phyloP scores from a whole-genome alignment of 2,797 vertebrate species.

The Manis javanica region DNA sequence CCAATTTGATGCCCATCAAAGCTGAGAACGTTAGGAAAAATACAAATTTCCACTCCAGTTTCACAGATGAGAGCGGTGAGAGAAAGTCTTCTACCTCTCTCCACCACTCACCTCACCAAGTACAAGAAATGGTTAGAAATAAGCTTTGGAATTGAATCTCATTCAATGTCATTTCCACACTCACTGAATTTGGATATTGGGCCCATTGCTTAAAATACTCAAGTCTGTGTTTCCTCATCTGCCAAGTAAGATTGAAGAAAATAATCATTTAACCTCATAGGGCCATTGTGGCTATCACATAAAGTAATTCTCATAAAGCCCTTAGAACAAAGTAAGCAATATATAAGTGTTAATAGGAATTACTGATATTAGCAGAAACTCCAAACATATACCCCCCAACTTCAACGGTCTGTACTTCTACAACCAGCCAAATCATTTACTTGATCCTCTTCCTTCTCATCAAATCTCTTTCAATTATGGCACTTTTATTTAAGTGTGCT shows the following conservation, averaged over 20 bases:
- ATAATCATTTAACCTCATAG: background rate
- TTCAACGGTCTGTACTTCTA: background rate
- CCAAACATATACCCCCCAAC: background rate
- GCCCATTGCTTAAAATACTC: background rate
- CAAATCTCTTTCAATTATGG: background rate
- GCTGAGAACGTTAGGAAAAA: background rate
- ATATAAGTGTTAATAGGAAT: background rate
- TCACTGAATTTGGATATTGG: background rate
- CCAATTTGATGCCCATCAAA: background rate
- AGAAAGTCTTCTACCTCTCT: rapidly evolving
- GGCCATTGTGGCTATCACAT: background rate
- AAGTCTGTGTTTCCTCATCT: background rate
- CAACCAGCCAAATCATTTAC: background rate
- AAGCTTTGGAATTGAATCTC: background rate
- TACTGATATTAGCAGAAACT: background rate
- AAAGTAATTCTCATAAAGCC: background rate
- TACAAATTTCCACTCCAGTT: background rate
- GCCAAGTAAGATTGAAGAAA: background rate
- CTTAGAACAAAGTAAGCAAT: background rate
- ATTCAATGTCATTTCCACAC: background rate
- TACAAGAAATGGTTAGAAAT: background rate
- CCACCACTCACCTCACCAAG: background rate
- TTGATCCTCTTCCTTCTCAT: background rate
- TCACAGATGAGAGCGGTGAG: background rate
- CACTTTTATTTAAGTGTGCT: background rate